Percentiles rank a stretch among this genome's conserved stretches.
These are phyloP conservation scores for Drosophila bocqueti DNA, from an alignment of 1,140 invertebrate genomes.

Conservation along the genomic window DNA sequence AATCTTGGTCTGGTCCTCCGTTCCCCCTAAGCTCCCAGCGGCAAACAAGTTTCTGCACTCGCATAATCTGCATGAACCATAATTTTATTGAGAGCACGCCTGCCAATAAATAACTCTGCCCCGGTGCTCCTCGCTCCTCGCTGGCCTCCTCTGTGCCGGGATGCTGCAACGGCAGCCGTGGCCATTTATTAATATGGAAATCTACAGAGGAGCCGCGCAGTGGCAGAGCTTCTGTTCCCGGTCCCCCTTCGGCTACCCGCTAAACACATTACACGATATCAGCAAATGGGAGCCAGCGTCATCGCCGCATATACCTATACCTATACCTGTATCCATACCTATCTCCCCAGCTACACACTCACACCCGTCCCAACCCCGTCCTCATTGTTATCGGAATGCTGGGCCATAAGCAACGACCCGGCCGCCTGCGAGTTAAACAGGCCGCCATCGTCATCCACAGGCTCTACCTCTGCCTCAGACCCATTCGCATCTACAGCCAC, in stretches of 20 bases:
- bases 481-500: slow-evolving; percentile 18
- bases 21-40: neutral
- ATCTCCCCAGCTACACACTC: slow-evolving; percentile 5
- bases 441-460: slow-evolving; percentile 43
- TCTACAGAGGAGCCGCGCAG: slow-evolving; percentile 78
- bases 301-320: slow-evolving; percentile 16
- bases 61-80: slow-evolving; percentile 83
- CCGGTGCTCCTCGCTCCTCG: neutral
- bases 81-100: slow-evolving; percentile 83
- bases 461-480: neutral
- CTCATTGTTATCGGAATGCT: slow-evolving; percentile 79
- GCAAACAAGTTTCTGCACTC: slow-evolving; percentile 82
- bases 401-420: slow-evolving; percentile 64
- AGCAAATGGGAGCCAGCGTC: slow-evolving; percentile 74
- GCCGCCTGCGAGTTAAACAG: slow-evolving; percentile 49
- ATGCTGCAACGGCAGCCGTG: slow-evolving; percentile 47
- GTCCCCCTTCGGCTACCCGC: slow-evolving; percentile 29
- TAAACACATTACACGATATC: slow-evolving; percentile 83
- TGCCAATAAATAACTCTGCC: slow-evolving; percentile 79
- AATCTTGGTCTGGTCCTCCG: slow-evolving; percentile 43
- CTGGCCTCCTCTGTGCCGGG: neutral
- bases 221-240: slow-evolving; percentile 53
- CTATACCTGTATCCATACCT: slow-evolving; percentile 2
- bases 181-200: slow-evolving; percentile 84
- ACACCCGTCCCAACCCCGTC: slow-evolving; percentile 23